Evolutionary conservation across 2,888 invertebrate genomes (phyloP).

Genomic region (Megalurothrips usitatus): DNA sequence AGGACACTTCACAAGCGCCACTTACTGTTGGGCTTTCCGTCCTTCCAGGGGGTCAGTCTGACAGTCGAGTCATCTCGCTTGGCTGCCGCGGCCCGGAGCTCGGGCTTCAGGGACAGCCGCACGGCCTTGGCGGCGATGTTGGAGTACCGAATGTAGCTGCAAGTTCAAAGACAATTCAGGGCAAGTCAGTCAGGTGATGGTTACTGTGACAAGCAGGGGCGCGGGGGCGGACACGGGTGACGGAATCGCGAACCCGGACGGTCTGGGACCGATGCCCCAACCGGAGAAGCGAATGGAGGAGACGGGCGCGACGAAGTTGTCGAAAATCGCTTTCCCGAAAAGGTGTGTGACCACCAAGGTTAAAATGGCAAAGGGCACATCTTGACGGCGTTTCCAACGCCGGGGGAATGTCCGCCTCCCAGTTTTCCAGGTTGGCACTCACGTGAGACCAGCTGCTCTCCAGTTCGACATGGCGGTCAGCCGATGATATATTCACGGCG

Average conservation of each 20-base stretch:
- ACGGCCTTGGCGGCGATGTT: constrained; percentile 84
- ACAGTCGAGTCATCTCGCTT: constrained; percentile 73
- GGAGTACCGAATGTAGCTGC: constrained; percentile 93
- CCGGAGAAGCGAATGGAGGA: background rate
- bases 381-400: background rate
- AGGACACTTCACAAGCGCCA: too few species aligned
- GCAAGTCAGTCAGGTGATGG: background rate
- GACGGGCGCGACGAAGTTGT: background rate
- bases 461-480: constrained; percentile 62
- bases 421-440: constrained; percentile 46
- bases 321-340: background rate
- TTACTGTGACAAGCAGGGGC: too few species aligned
- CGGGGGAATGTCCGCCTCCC: too few species aligned
- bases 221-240: too few species aligned
- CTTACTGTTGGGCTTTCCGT: constrained; percentile 82
- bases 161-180: constrained; percentile 40
- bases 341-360: background rate
- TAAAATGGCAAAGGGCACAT: constrained; percentile 8
- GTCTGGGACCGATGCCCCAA: background rate
- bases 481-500: background rate
- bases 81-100: constrained; percentile 65
- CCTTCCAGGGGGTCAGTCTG: constrained; percentile 81
- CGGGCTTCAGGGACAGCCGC: constrained; percentile 73
- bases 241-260: too few species aligned
- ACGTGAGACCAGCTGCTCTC: constrained; percentile 82